These are phyloP conservation scores for Strix aluco DNA, from an alignment of 2,113 vertebrate species.

Conservation along the genomic window DNA sequence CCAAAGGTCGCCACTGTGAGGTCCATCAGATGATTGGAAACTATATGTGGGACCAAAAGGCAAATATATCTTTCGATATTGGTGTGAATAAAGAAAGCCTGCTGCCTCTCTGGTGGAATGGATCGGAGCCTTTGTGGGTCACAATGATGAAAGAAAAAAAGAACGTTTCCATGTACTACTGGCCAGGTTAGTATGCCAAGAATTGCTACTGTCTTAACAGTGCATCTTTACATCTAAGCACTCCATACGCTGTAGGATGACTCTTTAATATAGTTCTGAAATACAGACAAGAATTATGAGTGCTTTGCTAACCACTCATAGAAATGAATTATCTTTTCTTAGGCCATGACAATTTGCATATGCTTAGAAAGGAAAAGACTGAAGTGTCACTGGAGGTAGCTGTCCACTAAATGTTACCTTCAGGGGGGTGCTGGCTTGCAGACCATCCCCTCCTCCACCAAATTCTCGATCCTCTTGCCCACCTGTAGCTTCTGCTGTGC, in stretches of 20 bases:
- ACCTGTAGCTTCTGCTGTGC: background rate
- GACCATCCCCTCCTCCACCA: background rate
- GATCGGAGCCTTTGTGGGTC: constrained; percentile 94
- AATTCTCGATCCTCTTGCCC: background rate
- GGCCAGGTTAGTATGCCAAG: constrained; percentile 85
- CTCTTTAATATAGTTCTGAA: background rate
- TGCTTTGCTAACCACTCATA: background rate
- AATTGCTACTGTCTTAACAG: background rate
- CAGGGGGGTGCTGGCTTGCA: background rate
- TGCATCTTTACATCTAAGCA: background rate
- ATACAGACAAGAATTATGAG: background rate
- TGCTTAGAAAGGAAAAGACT: background rate
- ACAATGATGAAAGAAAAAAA: constrained; percentile 87
- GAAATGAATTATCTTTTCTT: background rate
- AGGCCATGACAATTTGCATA: background rate
- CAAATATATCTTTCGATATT: constrained; percentile 86
- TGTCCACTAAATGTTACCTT: background rate
- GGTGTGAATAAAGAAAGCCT: constrained; percentile 87
- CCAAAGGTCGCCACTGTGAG: constrained; percentile 87
- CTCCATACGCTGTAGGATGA: background rate
- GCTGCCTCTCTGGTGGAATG: constrained; percentile 92
- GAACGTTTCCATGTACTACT: constrained; percentile 92
- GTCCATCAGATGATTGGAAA: constrained; percentile 94
- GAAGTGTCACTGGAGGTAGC: background rate
- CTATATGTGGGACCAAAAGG: constrained; percentile 91